Percentiles rank a stretch among this genome's conserved stretches.
phyloP scores from a whole-genome alignment of 2,113 vertebrate species.

The Cheilinus undulatus region DNA sequence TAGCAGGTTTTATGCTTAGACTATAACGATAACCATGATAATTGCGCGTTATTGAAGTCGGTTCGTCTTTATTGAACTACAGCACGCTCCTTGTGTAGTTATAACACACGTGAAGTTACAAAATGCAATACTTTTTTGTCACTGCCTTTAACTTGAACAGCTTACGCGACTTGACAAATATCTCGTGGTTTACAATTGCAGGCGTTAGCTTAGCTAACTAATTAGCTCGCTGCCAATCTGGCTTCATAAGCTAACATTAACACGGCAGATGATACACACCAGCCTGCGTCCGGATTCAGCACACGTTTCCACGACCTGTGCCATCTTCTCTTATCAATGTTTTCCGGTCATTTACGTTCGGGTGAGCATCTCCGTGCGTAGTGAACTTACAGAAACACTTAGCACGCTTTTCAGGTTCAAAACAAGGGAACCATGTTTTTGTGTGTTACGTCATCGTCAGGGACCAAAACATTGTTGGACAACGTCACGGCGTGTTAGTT shows the following conservation, averaged over 20 bases:
- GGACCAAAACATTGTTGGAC: conserved; percentile 90
- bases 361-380: conserved; percentile 54
- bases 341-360: conserved; percentile 82
- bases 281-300: conserved; percentile 94
- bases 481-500: conserved; percentile 76
- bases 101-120: too few species aligned
- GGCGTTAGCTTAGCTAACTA: conserved; percentile 75
- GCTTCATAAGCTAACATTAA: conserved; percentile 61
- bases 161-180: conserved; percentile 43
- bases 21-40: not conserved
- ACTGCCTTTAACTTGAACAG: conserved; percentile 14
- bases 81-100: not conserved
- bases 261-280: conserved; percentile 87
- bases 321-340: conserved; percentile 83
- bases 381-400: conserved; percentile 83
- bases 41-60: not conserved
- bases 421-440: conserved; percentile 92
- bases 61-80: not conserved
- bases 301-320: conserved; percentile 89
- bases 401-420: conserved; percentile 86
- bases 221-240: conserved; percentile 73
- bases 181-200: conserved; percentile 8
- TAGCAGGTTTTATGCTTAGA: not conserved
- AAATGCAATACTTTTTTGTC: conserved; percentile 1
- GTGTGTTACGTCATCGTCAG: conserved; percentile 88